phyloP scores from a whole-genome alignment of 2,888 invertebrate species.

The Plagiodera versicolora region DNA sequence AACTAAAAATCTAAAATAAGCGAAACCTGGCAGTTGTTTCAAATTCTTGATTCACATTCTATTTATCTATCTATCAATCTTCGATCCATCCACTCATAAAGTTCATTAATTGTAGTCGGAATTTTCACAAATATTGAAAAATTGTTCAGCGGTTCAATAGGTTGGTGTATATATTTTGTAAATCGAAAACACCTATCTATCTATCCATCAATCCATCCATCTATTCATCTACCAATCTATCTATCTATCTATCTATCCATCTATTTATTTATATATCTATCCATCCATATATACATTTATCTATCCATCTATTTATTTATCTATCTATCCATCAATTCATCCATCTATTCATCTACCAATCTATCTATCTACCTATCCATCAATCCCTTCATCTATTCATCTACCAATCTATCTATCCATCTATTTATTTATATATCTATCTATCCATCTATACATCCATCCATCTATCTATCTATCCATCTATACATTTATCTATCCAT shows the following conservation, averaged over 20 bases:
- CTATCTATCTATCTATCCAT: neutral
- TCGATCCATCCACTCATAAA: no score
- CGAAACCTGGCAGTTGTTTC: no score
- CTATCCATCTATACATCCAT: neutral
- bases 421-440: neutral
- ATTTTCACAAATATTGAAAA: no score
- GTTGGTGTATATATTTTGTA: no score
- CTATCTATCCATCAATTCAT: neutral
- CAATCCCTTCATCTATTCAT: neutral
- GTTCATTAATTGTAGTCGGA: no score
- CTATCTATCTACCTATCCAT: neutral
- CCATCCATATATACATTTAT: neutral
- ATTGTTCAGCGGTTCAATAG: no score
- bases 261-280: neutral
- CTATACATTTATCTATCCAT: conserved; percentile 12
- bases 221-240: neutral
- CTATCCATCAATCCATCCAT: no score
- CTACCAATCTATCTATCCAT: neutral
- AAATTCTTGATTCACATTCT: no score
- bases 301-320: neutral
- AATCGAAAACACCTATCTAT: no score
- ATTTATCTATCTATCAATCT: no score
- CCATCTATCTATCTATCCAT: conserved; percentile 1
- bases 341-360: neutral
- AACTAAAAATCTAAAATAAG: no score